Conservation (phyloP, 2,888 invertebrate genomes). For the Aphrophora alni region DNA sequence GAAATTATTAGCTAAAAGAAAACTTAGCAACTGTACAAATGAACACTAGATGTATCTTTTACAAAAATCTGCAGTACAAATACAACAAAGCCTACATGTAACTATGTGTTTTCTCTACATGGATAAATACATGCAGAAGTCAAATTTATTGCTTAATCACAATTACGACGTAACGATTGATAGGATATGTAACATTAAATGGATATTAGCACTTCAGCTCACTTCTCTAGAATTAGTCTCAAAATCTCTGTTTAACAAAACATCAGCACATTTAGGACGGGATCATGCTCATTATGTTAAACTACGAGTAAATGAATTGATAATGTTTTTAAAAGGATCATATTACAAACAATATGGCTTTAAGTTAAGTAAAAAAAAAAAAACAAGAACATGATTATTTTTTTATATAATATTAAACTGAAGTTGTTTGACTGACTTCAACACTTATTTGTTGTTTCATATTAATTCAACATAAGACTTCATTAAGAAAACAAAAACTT, state of each 20-base stretch:
- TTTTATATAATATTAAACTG: too few species aligned
- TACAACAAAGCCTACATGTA: neutral
- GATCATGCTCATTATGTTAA: neutral
- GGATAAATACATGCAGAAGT: neutral
- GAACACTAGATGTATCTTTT: neutral
- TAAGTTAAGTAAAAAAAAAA: too few species aligned
- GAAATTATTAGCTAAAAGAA: neutral
- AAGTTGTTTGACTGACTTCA: too few species aligned
- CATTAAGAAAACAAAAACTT: too few species aligned
- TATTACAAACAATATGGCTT: too few species aligned
- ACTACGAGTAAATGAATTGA: neutral
- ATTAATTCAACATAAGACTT: too few species aligned
- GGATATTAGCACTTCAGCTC: neutral
- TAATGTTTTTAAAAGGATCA: too few species aligned
- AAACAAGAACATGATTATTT: too few species aligned
- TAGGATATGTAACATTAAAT: neutral
- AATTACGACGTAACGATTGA: neutral
- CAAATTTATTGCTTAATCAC: constrained; percentile 4
- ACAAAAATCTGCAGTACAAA: neutral
- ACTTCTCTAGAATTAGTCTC: neutral
- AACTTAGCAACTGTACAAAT: neutral
- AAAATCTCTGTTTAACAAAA: neutral
- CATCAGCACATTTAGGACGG: neutral
- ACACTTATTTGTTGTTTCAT: too few species aligned
- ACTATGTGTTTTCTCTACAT: neutral